These are phyloP conservation scores for Drosophila demipolita DNA, from an alignment of 2,888 invertebrate genomes.

Conservation along the genomic window DNA sequence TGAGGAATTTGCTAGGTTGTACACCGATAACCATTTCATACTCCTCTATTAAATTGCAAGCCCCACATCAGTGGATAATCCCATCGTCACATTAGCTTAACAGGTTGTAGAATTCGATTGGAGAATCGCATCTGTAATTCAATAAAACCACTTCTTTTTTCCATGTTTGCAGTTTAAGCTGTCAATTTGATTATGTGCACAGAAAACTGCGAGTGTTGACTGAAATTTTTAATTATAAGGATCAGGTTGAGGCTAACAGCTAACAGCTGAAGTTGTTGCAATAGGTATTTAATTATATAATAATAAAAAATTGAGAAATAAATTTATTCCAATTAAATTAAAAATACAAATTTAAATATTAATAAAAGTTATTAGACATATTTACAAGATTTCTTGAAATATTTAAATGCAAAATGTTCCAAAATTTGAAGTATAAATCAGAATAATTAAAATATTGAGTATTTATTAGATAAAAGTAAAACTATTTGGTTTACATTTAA, in stretches of 20 bases:
- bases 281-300: not conserved
- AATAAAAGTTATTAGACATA: not conserved
- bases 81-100: slow-evolving; percentile 38
- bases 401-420: not conserved
- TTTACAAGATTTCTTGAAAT: not conserved
- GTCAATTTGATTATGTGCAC: slow-evolving; percentile 11
- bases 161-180: not conserved
- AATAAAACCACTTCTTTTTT: slow-evolving; percentile 27
- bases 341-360: not conserved
- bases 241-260: not conserved
- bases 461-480: not conserved
- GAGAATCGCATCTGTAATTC: slow-evolving; percentile 35
- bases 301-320: not conserved
- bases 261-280: not conserved
- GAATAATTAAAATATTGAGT: not conserved
- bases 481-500: not conserved
- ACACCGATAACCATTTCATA: not conserved
- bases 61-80: slow-evolving; percentile 2
- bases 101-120: slow-evolving; percentile 57
- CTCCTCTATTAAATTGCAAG: slow-evolving; percentile 52
- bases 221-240: not conserved
- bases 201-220: not conserved
- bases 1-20: not conserved
- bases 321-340: not conserved
- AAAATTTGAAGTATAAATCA: not conserved